These are phyloP conservation scores for Poeciliopsis turneri DNA, from an alignment of 2,797 vertebrate species.

Conservation along the genomic window DNA sequence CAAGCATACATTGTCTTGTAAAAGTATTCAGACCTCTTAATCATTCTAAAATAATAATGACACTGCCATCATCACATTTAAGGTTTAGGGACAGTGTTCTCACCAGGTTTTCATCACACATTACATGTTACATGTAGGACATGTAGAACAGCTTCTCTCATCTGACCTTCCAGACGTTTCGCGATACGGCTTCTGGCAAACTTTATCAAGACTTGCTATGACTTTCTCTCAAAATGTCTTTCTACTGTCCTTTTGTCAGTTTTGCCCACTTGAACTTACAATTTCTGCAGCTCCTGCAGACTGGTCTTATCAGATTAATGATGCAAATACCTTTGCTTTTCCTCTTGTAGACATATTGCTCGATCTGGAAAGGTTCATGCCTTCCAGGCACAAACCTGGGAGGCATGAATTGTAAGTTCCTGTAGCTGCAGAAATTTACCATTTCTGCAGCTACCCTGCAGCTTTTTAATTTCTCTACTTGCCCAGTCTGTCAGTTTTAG, in stretches of 20 bases:
- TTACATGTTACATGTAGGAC: not conserved
- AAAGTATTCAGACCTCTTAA: not conserved
- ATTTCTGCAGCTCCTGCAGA: not conserved
- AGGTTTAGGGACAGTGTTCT: not conserved
- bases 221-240: not conserved
- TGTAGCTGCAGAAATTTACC: too few relatives aligned
- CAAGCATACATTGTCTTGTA: not conserved
- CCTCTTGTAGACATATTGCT: too few relatives aligned
- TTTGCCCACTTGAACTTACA: not conserved
- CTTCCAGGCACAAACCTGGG: too few relatives aligned
- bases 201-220: not conserved
- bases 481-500: not conserved
- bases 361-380: too few relatives aligned
- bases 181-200: not conserved
- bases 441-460: not conserved
- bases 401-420: too few relatives aligned
- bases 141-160: not conserved
- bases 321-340: too few relatives aligned
- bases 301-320: too few relatives aligned
- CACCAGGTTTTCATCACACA: not conserved
- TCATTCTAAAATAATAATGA: not conserved
- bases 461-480: not conserved
- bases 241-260: not conserved
- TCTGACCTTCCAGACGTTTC: not conserved
- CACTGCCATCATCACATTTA: not conserved